Conservation (phyloP, 2,888 invertebrate genomes). For the Scaeva pyrastri region DNA sequence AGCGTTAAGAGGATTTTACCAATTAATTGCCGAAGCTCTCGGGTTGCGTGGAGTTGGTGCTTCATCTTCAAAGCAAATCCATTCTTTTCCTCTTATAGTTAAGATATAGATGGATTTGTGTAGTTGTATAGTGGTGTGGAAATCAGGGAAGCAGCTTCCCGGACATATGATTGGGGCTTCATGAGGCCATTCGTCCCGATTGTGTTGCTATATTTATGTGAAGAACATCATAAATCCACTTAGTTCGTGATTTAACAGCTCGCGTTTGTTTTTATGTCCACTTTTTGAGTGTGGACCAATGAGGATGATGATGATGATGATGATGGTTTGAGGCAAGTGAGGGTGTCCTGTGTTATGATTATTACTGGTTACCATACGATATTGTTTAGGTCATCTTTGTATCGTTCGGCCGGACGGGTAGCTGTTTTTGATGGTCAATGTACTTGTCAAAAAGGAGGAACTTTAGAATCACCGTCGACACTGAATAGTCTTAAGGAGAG, state of each 20-base stretch:
- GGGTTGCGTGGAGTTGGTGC: conserved; percentile 49
- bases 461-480: no score
- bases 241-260: conserved; percentile 75
- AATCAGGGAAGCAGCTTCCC: no score
- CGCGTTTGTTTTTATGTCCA: conserved; percentile 70
- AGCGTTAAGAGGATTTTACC: conserved; percentile 74
- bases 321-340: not conserved
- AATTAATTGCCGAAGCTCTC: conserved; percentile 72
- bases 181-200: conserved; percentile 63
- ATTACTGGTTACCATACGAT: no score
- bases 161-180: conserved; percentile 15
- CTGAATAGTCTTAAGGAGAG: no score
- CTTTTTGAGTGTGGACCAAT: no score
- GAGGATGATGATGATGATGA: not conserved
- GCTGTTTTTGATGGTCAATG: no score
- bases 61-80: conserved; percentile 38
- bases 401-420: no score
- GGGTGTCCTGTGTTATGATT: not conserved
- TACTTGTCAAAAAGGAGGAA: no score
- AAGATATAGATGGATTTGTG: no score
- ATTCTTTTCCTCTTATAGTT: conserved; percentile 1
- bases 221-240: conserved; percentile 74
- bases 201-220: conserved; percentile 70
- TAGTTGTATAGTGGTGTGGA: no score
- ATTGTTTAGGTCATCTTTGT: no score